Evolutionary conservation across 2,888 invertebrate genomes (phyloP), one percentile per base, ranked within the genome.

Genomic region (Cryptops parisi): DNA sequence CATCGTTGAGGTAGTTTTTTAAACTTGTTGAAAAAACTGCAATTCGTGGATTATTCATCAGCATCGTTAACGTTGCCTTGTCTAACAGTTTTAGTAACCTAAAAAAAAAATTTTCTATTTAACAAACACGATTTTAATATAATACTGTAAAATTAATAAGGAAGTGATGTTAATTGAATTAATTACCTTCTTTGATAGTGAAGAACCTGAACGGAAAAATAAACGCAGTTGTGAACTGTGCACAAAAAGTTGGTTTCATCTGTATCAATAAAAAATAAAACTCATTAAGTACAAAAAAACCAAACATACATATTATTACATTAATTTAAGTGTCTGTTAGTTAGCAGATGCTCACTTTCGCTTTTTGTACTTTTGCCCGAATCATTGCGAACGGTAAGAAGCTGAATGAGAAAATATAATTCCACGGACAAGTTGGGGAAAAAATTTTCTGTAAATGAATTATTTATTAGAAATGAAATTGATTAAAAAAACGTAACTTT

Each of bases 121-220:
- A 17, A 47, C n/a, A n/a, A n/a, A n/a, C n/a, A n/a, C n/a, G n/a
- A n/a, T n/a, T n/a, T n/a, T n/a, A n/a, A n/a, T n/a, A n/a, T n/a
- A n/a, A n/a, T n/a, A n/a, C n/a, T n/a, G n/a, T n/a, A n/a, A n/a
- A n/a, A n/a, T n/a, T n/a, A n/a, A n/a, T n/a, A n/a, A n/a, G n/a
- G n/a, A n/a, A n/a, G n/a, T n/a, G n/a, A n/a, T n/a, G n/a, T n/a
- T n/a, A n/a, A n/a, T n/a, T n/a, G n/a, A n/a, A n/a, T 19, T 9
- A 24, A 38, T 1, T 50, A 50, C 50, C 24, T 39, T 25, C 41
- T 17, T 22, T 50, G 50, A 12, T 5, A 27, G 3, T 3, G 1
- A 39, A 89, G 68, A 1, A 81, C 77, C 54, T 74, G 73, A 0
- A 78, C 70, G 22, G 84, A 78, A 71, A 88, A 89, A 70, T 82